A percentile compares a stretch with the other conserved stretches of the same genome.
Evolutionary conservation across 2,888 invertebrate species (phyloP).

Genomic region (Polydesmus complanatus): DNA sequence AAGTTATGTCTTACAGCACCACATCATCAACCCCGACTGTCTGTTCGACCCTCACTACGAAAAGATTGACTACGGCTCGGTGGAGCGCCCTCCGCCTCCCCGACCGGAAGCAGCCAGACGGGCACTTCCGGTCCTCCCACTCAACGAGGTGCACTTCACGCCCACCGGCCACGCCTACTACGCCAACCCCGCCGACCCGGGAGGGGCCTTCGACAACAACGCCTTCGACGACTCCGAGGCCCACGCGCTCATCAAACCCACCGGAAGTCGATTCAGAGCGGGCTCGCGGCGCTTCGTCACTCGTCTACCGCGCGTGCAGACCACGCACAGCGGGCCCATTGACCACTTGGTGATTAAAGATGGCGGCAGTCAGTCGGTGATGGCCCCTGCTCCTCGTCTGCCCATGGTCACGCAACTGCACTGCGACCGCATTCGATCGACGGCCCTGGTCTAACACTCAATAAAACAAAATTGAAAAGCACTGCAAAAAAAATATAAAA

Average conservation of each 20-base stretch:
- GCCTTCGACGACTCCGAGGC: constrained; percentile 18
- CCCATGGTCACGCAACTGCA: neutral
- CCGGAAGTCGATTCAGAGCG: neutral
- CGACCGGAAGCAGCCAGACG: neutral
- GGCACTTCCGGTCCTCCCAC: neutral
- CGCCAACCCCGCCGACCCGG: constrained; percentile 16
- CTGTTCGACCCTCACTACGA: neutral
- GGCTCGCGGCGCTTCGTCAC: neutral
- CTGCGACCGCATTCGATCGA: neutral
- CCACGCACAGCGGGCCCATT: neutral
- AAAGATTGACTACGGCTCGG: neutral
- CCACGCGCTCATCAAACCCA: too few species aligned
- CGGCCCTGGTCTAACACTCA: neutral
- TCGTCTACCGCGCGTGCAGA: neutral
- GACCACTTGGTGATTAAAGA: neutral
- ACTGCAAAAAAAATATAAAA: too few species aligned
- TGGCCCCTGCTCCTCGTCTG: neutral
- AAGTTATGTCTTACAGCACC: neutral
- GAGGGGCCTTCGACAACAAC: constrained; percentile 17
- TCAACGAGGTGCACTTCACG: constrained; percentile 15
- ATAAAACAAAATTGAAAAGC: too few species aligned
- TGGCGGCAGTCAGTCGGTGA: neutral
- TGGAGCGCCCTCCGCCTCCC: neutral
- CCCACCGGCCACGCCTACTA: constrained; percentile 16
- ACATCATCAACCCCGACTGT: neutral